Evolutionary conservation across 2,113 vertebrate genomes (phyloP).

Genomic region (Fregata magnificens): DNA sequence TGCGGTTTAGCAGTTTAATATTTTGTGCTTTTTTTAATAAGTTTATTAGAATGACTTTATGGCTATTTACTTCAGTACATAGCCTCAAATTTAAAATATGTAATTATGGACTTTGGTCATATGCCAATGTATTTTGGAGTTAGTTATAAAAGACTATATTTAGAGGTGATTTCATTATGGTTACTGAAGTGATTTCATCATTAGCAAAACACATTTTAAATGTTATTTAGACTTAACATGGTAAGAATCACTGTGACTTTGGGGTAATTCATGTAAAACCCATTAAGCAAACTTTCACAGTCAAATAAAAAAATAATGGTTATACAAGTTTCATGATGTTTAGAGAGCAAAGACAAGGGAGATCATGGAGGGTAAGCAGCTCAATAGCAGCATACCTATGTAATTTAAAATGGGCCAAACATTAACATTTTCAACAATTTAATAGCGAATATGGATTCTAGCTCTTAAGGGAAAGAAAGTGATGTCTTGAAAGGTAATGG

Average conservation of each 20-base stretch:
- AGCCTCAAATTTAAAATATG: neutral
- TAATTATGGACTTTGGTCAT: neutral
- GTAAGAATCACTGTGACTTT: neutral
- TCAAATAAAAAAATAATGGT: neutral
- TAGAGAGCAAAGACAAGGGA: neutral
- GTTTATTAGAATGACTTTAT: neutral
- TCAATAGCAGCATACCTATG: neutral
- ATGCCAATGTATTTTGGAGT: neutral
- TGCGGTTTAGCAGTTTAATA: neutral
- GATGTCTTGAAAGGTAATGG: neutral
- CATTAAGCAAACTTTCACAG: neutral
- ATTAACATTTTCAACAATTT: neutral
- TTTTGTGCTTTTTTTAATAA: neutral
- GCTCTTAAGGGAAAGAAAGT: neutral
- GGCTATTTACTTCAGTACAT: neutral
- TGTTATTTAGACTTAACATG: neutral
- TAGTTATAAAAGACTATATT: neutral
- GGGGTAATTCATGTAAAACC: neutral
- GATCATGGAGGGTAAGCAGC: neutral
- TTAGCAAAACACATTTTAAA: neutral
- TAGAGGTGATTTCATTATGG: neutral
- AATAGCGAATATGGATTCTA: neutral
- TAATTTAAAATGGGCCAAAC: neutral
- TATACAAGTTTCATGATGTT: neutral
- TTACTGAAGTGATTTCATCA: slow-evolving; percentile 1